Percentiles rank a stretch among this genome's conserved stretches.
Evolutionary conservation across 1,140 invertebrate genomes (phyloP).

Genomic region (Drosophila kurseongensis): DNA sequence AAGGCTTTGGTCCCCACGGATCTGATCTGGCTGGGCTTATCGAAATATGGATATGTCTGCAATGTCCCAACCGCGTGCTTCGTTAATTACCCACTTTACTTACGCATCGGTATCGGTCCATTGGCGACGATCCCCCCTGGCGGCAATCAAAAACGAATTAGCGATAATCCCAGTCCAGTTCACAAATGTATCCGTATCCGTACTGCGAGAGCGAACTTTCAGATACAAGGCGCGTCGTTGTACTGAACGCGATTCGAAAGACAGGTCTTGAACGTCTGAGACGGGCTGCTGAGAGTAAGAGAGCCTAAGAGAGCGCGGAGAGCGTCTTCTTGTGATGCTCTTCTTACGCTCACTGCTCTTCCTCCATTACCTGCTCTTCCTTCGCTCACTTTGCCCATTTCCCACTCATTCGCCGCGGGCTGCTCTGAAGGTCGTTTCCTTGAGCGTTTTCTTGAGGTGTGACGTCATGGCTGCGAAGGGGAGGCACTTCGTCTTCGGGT

Average conservation of each 20-base stretch:
- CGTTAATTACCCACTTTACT: slow-evolving; percentile 64
- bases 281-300: slow-evolving; percentile 22
- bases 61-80: slow-evolving; percentile 17
- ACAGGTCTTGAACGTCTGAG: slow-evolving; percentile 50
- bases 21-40: slow-evolving; percentile 25
- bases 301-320: slow-evolving; percentile 18
- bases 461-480: slow-evolving; percentile 54
- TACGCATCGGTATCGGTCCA: slow-evolving; percentile 30
- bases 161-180: slow-evolving; percentile 55
- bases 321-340: slow-evolving; percentile 22
- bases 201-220: slow-evolving; percentile 51
- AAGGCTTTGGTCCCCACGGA: slow-evolving; percentile 10
- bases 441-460: slow-evolving; percentile 66
- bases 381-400: slow-evolving; percentile 20
- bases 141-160: slow-evolving; percentile 77
- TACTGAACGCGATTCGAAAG: slow-evolving; percentile 51
- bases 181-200: slow-evolving; percentile 33
- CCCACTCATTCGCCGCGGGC: slow-evolving; percentile 24
- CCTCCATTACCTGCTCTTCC: slow-evolving; percentile 39
- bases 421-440: slow-evolving; percentile 75
- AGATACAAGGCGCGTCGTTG: slow-evolving; percentile 56
- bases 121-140: slow-evolving; percentile 30
- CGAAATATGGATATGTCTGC: neutral
- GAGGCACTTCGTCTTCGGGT: slow-evolving; percentile 44
- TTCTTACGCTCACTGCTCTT: slow-evolving; percentile 33